Percentiles rank a stretch among this genome's conserved stretches.
Conservation (phyloP, 2,888 invertebrate species). For the Laothoe populi region DNA sequence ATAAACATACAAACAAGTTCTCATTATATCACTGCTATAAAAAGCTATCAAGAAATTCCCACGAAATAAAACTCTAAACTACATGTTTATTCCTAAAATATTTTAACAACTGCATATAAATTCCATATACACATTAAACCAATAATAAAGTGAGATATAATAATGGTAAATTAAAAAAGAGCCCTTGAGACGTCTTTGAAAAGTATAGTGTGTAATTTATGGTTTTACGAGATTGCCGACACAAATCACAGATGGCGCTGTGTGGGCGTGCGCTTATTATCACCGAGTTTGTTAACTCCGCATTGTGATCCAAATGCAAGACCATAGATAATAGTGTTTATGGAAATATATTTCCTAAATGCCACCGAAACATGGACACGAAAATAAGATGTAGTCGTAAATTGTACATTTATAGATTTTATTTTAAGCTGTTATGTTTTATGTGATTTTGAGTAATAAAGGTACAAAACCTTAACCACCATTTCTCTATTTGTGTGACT, state of each 20-base stretch:
- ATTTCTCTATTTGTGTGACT: no score
- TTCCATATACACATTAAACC: constrained; percentile 26
- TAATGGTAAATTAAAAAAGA: constrained; percentile 43
- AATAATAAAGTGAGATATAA: constrained; percentile 38
- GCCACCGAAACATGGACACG: not conserved
- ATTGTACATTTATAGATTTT: not conserved
- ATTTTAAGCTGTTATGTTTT: not conserved
- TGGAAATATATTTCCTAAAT: constrained; percentile 17
- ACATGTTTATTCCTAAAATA: constrained; percentile 28
- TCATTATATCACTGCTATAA: not conserved
- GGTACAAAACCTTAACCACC: no score
- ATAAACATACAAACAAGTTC: not conserved
- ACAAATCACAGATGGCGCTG: constrained; percentile 47
- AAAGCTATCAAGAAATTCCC: constrained; percentile 10
- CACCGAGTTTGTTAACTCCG: constrained; percentile 47
- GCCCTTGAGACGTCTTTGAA: constrained; percentile 52
- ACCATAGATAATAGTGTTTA: constrained; percentile 24
- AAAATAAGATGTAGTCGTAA: constrained; percentile 18
- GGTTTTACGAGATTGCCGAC: constrained; percentile 54
- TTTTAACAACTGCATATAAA: constrained; percentile 38
- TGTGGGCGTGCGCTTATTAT: constrained; percentile 56
- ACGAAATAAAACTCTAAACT: not conserved
- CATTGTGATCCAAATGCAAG: constrained; percentile 38
- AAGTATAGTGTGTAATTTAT: constrained; percentile 61
- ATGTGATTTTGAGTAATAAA: not conserved